Base-by-base conservation (phyloP, 2,113 vertebrate species). In the Melanocharis versteri region DNA sequence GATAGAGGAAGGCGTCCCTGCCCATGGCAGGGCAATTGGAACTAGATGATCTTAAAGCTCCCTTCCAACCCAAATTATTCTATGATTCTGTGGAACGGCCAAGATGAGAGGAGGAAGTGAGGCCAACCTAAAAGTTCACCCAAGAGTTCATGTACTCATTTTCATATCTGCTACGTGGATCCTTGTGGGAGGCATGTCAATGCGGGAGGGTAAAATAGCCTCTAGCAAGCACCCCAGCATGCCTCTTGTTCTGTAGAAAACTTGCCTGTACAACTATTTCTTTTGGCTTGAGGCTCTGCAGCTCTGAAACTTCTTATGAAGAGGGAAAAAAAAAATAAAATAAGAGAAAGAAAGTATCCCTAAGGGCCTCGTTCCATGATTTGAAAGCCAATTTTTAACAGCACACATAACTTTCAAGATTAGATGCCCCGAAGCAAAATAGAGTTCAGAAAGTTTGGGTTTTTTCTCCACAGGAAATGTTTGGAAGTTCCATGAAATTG, bases 371-470 rank as follows among this genome's bases (percentile, higher is more conserved):
- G 64, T 97, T 95, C 73, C 81, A 76, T 81, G 81, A 97, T 97
- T 91, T 95, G 89, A 96, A 98, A 97, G 81, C 87, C 60, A 96
- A 89, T 95, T 97, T 92, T 97, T 92, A 97, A 97, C 93, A 96
- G 96, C 93, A 83, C 57, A 62, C 83, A 87, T 95, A 94, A 83
- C 93, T 97, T 97, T 95, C 90, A 97, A 96, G 94, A 95, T 95
- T 69, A 97, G 88, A 87, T 97, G 83, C 89, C 95, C 87, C 0
- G 7, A 93, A 92, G 94, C 89, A 85, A 96, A 62, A 45, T 61
- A 60, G 40, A 96, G 85, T 97, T 97, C 83, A 95, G 91, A 96
- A 97, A 96, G 84, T 95, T 78, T 94, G 81, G 7, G 0, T 22
- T 83, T 39, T 88, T 95, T 42, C 58, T 94, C 72, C 77, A 64